Evolutionary conservation across 2,888 invertebrate species (phyloP), one percentile per base, ranked within the genome.

Genomic region (Acanthosepion pharaonis): DNA sequence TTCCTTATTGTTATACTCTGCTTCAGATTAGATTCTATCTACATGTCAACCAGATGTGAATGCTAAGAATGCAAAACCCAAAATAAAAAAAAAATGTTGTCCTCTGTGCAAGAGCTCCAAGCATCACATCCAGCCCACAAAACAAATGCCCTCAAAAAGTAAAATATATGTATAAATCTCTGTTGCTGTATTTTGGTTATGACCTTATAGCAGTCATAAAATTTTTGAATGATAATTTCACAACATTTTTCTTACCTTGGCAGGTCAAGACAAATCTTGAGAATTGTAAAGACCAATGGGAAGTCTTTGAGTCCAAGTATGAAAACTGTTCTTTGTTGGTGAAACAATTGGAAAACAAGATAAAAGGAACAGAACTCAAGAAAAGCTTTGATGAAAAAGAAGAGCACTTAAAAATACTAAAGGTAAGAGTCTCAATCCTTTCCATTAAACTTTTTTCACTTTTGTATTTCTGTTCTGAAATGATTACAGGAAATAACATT

Each of bases 261-360:
- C 95, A 97, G 97, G 96, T 97, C 15, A 96, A 97, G 94, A 95
- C 95, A 94, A 96, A 96, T 1, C 98, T 99, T 94, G 98, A 99
- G 97, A 98, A 98, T 94, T 99, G 99, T 97, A 98, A 99, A 94
- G 98, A 98, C 96, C 98, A 99, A 96, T 99, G 99, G 99, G 98
- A 98, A 94, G 99, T 99, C 96, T 99, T 99, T 97, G 99, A 99
- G 97, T 98, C 98, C 48, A 98, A 98, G 96, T 98, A 98, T 97
- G 99, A 99, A 96, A 98, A 98, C 95, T 99, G 99, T 96, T 98
- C 98, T 95, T 97, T 98, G 64, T 99, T 99, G 99, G 98, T 99
- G 94, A 98, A 99, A 95, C 98, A 98, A 95, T 98, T 98, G 0
- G 99, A 99, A 96, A 98, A 98, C 48, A 98, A 98, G 97, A 98